Conservation (phyloP, 2,888 invertebrate species). For the Oasisia sp. region DNA sequence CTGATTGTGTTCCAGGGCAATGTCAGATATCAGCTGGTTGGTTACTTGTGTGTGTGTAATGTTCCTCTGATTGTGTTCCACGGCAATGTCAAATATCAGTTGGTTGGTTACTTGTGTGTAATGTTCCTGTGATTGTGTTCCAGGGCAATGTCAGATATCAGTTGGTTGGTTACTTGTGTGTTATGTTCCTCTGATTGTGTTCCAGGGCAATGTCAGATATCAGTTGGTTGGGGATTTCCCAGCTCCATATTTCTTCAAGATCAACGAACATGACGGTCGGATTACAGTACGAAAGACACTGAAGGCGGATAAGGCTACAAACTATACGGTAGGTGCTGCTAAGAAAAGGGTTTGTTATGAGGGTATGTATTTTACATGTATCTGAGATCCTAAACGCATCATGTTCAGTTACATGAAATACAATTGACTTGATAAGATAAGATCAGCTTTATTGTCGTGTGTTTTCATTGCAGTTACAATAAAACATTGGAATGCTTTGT, state of each 20-base stretch:
- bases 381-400: no score
- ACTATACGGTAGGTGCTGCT: constrained; percentile 34
- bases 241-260: constrained; percentile 51
- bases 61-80: not conserved
- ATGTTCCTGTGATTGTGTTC: not conserved
- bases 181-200: constrained; percentile 5
- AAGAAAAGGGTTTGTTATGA: no score
- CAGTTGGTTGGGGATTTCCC: constrained; percentile 57
- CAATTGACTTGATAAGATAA: no score
- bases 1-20: not conserved
- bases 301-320: constrained; percentile 36
- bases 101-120: not conserved
- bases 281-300: constrained; percentile 41
- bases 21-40: no score
- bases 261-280: constrained; percentile 47
- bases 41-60: not conserved
- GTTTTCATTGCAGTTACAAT: no score
- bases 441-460: no score
- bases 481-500: no score
- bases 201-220: constrained; percentile 50
- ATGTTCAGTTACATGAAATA: no score
- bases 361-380: no score
- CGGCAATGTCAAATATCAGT: no score
- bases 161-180: no score
- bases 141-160: no score